Percentiles rank a stretch among this genome's conserved stretches.
Evolutionary conservation across 2,797 vertebrate species (phyloP).

Genomic region (Ambastaia sidthimunki): DNA sequence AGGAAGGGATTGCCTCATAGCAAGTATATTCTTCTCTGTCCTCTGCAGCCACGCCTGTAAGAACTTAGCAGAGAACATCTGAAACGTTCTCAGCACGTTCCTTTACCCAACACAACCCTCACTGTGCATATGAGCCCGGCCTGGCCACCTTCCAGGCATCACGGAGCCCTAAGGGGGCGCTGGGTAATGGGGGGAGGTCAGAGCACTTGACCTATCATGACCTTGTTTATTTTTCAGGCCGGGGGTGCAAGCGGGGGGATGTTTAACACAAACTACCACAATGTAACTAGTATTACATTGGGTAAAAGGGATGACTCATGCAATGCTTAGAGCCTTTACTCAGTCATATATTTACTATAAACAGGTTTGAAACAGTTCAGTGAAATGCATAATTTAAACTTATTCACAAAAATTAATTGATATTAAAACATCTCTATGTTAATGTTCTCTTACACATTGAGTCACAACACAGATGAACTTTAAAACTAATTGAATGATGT

Average conservation of each 20-base stretch:
- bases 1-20: constrained; percentile 43
- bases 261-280: constrained; percentile 38
- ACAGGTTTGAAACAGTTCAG: too few relatives aligned
- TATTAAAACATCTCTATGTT: too few relatives aligned
- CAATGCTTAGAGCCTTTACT: background rate
- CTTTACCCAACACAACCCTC: background rate
- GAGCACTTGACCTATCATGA: constrained; percentile 37
- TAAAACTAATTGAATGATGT: too few relatives aligned
- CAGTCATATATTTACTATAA: background rate
- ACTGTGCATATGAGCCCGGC: too few relatives aligned
- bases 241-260: constrained; percentile 22
- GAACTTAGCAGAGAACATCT: constrained; percentile 15
- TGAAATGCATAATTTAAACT: too few relatives aligned
- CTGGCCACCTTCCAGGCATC: background rate
- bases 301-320: constrained; percentile 46
- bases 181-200: background rate
- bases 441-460: too few relatives aligned
- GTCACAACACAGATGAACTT: too few relatives aligned
- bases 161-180: background rate
- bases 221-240: constrained; percentile 46
- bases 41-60: constrained; percentile 33
- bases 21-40: constrained; percentile 10
- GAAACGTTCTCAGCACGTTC: background rate
- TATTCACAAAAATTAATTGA: too few relatives aligned
- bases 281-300: constrained; percentile 30